Base-by-base conservation (phyloP, 2,113 vertebrate genomes). In the Gila orcuttii region DNA sequence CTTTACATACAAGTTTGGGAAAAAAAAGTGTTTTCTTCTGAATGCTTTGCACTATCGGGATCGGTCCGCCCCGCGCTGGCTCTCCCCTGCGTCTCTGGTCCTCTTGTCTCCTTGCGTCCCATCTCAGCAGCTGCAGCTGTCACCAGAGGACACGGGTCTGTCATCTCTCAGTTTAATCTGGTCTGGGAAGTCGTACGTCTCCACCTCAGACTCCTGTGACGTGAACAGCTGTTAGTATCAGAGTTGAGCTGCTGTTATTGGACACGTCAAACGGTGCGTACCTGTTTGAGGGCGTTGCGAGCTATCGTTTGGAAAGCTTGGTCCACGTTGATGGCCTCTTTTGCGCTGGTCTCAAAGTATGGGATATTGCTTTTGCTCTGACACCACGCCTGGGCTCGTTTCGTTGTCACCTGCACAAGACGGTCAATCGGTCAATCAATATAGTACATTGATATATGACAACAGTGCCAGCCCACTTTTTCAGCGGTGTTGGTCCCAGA, bases 231-330 rank as follows among this genome's bases (percentile, higher is more conserved):
- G 0, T 25, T 25, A 62, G 36, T 19, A 62, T 79, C 57, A 45
- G 23, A 45, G 69, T 10, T 8, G 33, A 69, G 17, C 33, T 69
- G 33, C 66, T 39, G 33, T 69, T 39, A 69, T 21, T 21, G 21
- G 21, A n/a, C 31, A 42, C 1, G 19, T n/a, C 23, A 39, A 42
- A 59, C 2, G 13, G 15, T 5, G 28, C 31, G 9, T 87, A 91
- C 91, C 91, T 91, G 91, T 79, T 91, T 91, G 39, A 91, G 91
- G 2, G 90, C 89, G 19, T 91, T 91, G 75, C 89, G 88, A 12
- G 90, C 91, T n/a, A 91, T 91, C 83, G 90, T 91, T 87, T 91
- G 91, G 87, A 91, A 91, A 60, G 91, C 91, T 78, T 91, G 91
- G 57, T 91, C 90, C 45, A 91, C 89, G 23, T 91, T 91, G 71